Conservation (phyloP, 2,888 invertebrate genomes). For the Zeuzera pyrina region DNA sequence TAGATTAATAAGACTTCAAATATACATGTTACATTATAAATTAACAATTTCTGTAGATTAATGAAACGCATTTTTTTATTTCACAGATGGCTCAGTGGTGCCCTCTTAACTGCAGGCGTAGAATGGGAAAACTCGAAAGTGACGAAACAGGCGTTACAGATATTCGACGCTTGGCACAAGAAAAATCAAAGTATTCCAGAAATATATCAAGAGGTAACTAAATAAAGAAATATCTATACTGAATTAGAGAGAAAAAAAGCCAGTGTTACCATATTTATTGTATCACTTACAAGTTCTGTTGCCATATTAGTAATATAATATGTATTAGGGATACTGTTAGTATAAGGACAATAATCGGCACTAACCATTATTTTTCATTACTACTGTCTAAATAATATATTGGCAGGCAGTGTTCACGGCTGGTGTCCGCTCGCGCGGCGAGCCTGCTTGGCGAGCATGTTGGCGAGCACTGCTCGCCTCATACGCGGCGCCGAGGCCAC, state of each 20-base stretch:
- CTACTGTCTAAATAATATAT: not conserved
- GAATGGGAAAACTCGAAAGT: slow-evolving; percentile 80
- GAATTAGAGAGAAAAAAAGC: too few relatives aligned
- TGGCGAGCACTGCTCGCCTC: slow-evolving; percentile 81
- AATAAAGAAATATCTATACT: too few relatives aligned
- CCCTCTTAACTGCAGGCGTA: slow-evolving; percentile 81
- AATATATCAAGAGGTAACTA: slow-evolving; percentile 77
- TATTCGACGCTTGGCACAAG: slow-evolving; percentile 82
- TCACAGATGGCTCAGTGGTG: slow-evolving; percentile 79
- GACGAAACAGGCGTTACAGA: slow-evolving; percentile 77
- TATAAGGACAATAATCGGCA: too few relatives aligned
- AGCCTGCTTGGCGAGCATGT: slow-evolving; percentile 82
- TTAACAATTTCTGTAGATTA: too few relatives aligned
- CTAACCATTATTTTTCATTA: too few relatives aligned
- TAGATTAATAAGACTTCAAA: too few relatives aligned
- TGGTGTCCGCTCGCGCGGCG: slow-evolving; percentile 81
- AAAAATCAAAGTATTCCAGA: slow-evolving; percentile 79
- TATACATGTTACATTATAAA: too few relatives aligned
- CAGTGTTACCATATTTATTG: too few relatives aligned
- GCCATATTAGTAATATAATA: too few relatives aligned
- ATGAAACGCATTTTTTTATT: too few relatives aligned
- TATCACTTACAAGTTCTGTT: too few relatives aligned
- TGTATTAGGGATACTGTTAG: too few relatives aligned
- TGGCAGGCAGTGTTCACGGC: slow-evolving; percentile 65
- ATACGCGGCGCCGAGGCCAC: slow-evolving; percentile 78